Conservation (phyloP, 2,113 vertebrate genomes). For the Notothenia rossii region DNA sequence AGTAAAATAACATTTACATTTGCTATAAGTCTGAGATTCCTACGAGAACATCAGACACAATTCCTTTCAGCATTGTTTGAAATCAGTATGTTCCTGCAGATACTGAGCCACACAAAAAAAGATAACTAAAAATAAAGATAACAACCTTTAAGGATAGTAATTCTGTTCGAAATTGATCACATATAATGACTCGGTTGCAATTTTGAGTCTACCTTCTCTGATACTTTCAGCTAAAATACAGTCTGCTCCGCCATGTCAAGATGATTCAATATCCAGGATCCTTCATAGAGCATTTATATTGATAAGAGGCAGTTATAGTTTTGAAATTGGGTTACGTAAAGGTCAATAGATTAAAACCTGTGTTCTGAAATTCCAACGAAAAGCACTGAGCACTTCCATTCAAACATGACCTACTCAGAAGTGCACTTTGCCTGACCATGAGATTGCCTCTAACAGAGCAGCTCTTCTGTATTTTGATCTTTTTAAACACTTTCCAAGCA, state of each 20-base stretch:
- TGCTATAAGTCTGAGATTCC: not conserved
- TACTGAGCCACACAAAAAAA: not conserved
- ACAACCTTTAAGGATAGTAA: not conserved
- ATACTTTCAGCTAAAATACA: not conserved
- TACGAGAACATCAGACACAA: not conserved
- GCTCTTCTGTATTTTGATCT: conserved; percentile 22
- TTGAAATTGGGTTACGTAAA: not conserved
- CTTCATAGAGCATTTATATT: not conserved
- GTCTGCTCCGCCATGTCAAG: not conserved
- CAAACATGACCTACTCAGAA: not conserved
- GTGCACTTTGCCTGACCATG: not conserved
- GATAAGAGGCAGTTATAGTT: not conserved
- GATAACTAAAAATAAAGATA: not conserved
- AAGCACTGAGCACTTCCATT: not conserved
- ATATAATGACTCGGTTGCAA: not conserved
- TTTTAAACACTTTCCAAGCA: conserved; percentile 36
- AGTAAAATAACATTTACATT: not conserved
- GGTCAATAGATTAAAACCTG: conserved; percentile 3
- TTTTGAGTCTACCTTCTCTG: not conserved
- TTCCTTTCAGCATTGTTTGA: not conserved
- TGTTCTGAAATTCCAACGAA: conserved; percentile 6
- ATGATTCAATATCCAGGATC: not conserved
- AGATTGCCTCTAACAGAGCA: conserved; percentile 7
- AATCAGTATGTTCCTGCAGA: conserved; percentile 3
- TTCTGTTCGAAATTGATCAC: not conserved